Evolutionary conservation across 2,888 invertebrate genomes (phyloP), one percentile per base, ranked within the genome.

Genomic region (Dendrolimus pini): DNA sequence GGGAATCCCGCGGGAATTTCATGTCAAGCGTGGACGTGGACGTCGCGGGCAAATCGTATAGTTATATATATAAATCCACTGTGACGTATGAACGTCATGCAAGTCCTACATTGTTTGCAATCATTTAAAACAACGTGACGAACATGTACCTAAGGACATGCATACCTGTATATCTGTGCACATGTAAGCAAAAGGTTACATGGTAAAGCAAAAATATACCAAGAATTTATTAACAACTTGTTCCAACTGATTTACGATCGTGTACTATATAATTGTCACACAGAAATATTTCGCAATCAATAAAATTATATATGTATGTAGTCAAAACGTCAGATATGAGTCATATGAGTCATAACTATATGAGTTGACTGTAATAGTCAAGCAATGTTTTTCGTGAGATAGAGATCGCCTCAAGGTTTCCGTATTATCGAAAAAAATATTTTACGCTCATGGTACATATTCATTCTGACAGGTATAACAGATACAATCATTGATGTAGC

Each of bases 351-450:
- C 30, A 30, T 30, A 30, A 30, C 3, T 30, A 30, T 18, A 18
- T 18, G 18, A 18, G 18, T 18, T n/a, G n/a, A n/a, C n/a, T n/a
- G n/a, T n/a, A n/a, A 18, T 6, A 75, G 57, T 77, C 78, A 77
- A 63, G 56, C 61, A 66, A 70, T 71, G 76, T 78, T 78, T 78
- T 74, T 76, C 77, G 71, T 6, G 6, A 30, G 30, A 73, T 70
- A 68, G 69, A 74, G 74, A 75, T 69, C 71, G 65, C 69, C 64
- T 79, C 81, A 81, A 82, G 81, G 82, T 69, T 73, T 61, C 60
- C 56, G 10, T 61, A 61, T 60, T 68, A 61, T 62, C 62, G 61
- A 64, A 56, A 52, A 62, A 59, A 63, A 54, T 58, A 30, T 30
- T 54, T 54, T 54, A 41, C 12, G 41, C 54, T 41, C 8, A n/a